A percentile compares a stretch with the other conserved stretches of the same genome.
Evolutionary conservation across 2,888 invertebrate species (phyloP).

Genomic region (Cactoblastis cactorum): DNA sequence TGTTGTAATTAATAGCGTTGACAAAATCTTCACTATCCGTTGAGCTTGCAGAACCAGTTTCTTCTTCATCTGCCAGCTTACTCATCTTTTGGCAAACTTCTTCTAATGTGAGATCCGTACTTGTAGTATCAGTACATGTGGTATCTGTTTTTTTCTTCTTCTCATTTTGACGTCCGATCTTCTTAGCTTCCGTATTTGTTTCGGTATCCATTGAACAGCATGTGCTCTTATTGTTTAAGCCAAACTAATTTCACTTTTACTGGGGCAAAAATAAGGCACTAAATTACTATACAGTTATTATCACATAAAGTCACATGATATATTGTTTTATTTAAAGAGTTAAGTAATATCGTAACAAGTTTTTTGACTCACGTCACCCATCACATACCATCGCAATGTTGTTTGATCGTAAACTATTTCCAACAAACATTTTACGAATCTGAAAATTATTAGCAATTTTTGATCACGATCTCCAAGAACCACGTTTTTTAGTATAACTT

Average conservation of each 20-base stretch:
- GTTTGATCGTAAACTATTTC: conserved; percentile 38
- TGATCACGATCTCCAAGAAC: conserved; percentile 32
- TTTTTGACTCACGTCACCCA: conserved; percentile 52
- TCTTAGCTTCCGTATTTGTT: conserved; percentile 43
- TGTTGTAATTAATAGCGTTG: conserved; percentile 84
- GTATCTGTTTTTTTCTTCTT: conserved; percentile 59
- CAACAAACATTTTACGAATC: conserved; percentile 50
- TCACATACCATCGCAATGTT: conserved; percentile 41
- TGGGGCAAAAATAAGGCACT: conserved; percentile 41
- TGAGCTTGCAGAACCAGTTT: conserved; percentile 64
- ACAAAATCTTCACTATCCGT: conserved; percentile 82
- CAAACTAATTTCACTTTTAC: conserved; percentile 36
- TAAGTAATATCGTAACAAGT: conserved; percentile 54
- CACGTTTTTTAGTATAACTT: too few relatives aligned
- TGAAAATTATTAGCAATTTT: conserved; percentile 37
- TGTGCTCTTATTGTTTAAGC: conserved; percentile 35
- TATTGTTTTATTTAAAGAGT: conserved; percentile 33
- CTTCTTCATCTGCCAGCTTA: conserved; percentile 37
- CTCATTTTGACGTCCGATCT: conserved; percentile 58
- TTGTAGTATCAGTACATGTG: conserved; percentile 19
- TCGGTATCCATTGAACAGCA: conserved; percentile 70
- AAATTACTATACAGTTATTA: conserved; percentile 34
- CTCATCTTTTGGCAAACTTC: conserved; percentile 42
- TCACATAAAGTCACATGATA: conserved; percentile 65
- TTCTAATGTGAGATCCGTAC: conserved; percentile 31